phyloP scores from a whole-genome alignment of 2,888 invertebrate species.

The Rhagonycha lutea region DNA sequence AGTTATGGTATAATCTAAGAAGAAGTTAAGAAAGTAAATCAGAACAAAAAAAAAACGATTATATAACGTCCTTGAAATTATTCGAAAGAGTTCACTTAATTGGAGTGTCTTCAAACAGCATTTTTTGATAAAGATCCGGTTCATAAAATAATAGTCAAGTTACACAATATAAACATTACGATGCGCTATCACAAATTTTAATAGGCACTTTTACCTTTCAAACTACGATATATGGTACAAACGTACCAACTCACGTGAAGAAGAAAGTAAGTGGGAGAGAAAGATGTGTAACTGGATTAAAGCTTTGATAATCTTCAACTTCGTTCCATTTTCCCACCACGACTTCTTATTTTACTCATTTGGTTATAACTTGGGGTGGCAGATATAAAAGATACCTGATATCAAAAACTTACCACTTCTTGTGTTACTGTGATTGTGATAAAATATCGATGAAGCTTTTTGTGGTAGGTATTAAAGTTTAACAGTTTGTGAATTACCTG shows the following conservation, averaged over 20 bases:
- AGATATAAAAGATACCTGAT: constrained; percentile 15
- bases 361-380: constrained; percentile 13
- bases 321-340: constrained; percentile 23
- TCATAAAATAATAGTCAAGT: not conserved
- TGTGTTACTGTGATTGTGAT: constrained; percentile 20
- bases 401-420: constrained; percentile 5
- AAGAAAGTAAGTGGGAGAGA: constrained; percentile 23
- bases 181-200: not conserved
- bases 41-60: not conserved
- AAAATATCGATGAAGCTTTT: constrained; percentile 16
- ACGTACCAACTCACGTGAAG: constrained; percentile 19
- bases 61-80: not conserved
- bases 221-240: not conserved
- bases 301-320: constrained; percentile 22
- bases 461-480: constrained; percentile 14
- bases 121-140: not conserved
- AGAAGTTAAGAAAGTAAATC: not conserved
- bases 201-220: not conserved
- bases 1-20: not conserved
- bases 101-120: not conserved
- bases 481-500: not conserved
- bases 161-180: not conserved
- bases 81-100: constrained; percentile 2
- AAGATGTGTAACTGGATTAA: constrained; percentile 15
- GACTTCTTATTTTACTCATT: not conserved